Conservation (phyloP, 2,888 invertebrate species). For the Melipona beecheii region DNA sequence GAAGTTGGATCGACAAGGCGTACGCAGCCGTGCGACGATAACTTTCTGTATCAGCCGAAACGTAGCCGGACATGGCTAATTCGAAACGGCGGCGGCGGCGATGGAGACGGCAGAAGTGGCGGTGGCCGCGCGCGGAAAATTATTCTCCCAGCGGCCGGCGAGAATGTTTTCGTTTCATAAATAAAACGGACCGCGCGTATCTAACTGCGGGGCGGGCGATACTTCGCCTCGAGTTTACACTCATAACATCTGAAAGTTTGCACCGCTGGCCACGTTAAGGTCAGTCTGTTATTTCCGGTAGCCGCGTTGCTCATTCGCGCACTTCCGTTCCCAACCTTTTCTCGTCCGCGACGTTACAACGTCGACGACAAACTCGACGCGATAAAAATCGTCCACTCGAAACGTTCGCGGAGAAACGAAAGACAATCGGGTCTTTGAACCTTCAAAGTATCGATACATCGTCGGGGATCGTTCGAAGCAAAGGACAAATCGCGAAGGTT, state of each 20-base stretch:
- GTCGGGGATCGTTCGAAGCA: background rate
- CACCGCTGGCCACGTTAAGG: conserved; percentile 58
- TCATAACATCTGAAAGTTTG: conserved; percentile 67
- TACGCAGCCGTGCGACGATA: conserved; percentile 20
- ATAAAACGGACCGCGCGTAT: conserved; percentile 54
- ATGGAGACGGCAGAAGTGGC: no score
- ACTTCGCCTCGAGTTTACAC: conserved; percentile 59
- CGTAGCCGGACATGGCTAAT: conserved; percentile 50
- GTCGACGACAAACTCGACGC: no score
- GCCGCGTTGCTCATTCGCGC: conserved; percentile 38
- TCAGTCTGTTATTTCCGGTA: conserved; percentile 53
- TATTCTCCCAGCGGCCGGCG: conserved; percentile 37
- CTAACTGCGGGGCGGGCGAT: conserved; percentile 48
- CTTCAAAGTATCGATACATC: no score
- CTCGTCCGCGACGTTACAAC: background rate
- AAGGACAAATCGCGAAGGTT: background rate
- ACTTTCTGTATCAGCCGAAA: conserved; percentile 41
- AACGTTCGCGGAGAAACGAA: no score
- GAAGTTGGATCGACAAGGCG: background rate
- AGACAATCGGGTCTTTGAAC: no score
- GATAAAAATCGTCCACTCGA: no score
- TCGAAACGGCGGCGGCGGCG: conserved; percentile 28
- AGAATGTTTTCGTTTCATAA: conserved; percentile 62
- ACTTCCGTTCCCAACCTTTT: conserved; percentile 7
- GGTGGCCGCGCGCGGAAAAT: conserved; percentile 43